phyloP scores from a whole-genome alignment of 2,797 vertebrate genomes.

The Natrix natrix region DNA sequence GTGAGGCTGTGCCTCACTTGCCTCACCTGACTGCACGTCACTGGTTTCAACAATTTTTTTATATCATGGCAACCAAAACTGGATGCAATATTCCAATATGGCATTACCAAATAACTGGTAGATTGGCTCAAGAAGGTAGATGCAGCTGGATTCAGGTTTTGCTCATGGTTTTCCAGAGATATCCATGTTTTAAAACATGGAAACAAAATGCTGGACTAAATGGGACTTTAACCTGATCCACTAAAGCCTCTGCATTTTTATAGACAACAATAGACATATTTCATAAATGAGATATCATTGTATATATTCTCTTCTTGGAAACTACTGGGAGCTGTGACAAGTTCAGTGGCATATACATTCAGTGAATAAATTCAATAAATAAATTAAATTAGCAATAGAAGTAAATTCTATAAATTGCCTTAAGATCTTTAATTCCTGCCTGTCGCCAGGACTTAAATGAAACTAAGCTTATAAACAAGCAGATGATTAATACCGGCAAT shows the following conservation, averaged over 20 bases:
- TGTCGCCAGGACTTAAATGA: slow-evolving; percentile 59
- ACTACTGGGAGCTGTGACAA: not conserved
- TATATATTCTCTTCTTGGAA: not conserved
- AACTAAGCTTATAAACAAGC: slow-evolving; percentile 69
- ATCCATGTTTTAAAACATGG: not conserved
- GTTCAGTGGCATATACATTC: not conserved
- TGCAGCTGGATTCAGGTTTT: not conserved
- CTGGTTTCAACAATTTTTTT: not conserved
- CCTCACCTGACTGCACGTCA: too few species aligned
- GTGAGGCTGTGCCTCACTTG: too few species aligned
- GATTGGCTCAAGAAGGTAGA: not conserved
- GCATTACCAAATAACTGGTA: not conserved
- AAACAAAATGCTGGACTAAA: not conserved
- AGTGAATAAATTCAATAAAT: not conserved
- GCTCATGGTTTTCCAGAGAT: not conserved
- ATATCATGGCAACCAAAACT: not conserved
- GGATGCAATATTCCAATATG: not conserved
- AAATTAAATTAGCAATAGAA: slow-evolving; percentile 55
- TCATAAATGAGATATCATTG: not conserved
- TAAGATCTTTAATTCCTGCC: slow-evolving; percentile 49
- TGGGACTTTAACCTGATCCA: not conserved
- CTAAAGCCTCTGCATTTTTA: not conserved
- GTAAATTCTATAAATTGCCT: slow-evolving; percentile 61
- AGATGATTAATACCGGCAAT: slow-evolving; percentile 70
- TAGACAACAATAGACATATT: not conserved